Percentiles rank a stretch among this genome's conserved stretches.
These are phyloP conservation scores for Schizotus pectinicornis DNA, from an alignment of 2,888 invertebrate species.

Conservation along the genomic window DNA sequence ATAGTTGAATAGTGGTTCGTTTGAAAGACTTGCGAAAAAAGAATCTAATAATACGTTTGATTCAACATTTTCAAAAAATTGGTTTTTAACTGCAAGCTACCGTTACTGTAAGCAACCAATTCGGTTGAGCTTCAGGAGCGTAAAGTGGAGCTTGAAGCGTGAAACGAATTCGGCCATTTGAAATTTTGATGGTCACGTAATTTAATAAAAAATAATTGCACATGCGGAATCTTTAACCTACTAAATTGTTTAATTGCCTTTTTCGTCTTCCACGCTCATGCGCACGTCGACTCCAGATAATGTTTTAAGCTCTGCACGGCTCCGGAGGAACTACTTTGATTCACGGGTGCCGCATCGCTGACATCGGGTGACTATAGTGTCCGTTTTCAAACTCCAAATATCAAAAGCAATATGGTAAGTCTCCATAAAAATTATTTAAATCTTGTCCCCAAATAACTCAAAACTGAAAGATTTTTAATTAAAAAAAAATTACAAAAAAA, in stretches of 20 bases:
- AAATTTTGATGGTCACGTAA: slow-evolving; percentile 1
- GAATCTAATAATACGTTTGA: too few relatives aligned
- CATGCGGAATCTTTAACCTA: slow-evolving; percentile 1
- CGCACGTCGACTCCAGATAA: not conserved
- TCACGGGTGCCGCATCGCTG: slow-evolving; percentile 53
- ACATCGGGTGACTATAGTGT: slow-evolving; percentile 44
- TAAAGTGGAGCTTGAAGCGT: not conserved
- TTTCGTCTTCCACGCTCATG: slow-evolving; percentile 7
- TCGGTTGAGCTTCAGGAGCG: not conserved
- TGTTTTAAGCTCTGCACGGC: slow-evolving; percentile 2
- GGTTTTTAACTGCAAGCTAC: too few relatives aligned
- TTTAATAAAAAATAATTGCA: slow-evolving; percentile 4
- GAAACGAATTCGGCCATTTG: slow-evolving; percentile 6
- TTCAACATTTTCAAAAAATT: too few relatives aligned
- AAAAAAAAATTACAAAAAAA: too few relatives aligned
- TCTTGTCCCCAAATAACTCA: too few relatives aligned
- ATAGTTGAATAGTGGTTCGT: too few relatives aligned
- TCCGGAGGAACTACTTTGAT: slow-evolving; percentile 26
- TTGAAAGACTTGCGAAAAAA: too few relatives aligned
- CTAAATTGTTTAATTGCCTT: slow-evolving; percentile 16
- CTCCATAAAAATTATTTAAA: too few relatives aligned
- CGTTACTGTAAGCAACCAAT: too few relatives aligned
- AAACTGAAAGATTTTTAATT: too few relatives aligned
- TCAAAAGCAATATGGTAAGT: slow-evolving; percentile 34
- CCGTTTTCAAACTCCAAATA: slow-evolving; percentile 5